A percentile compares a stretch with the other conserved stretches of the same genome.
phyloP scores from a whole-genome alignment of 2,888 invertebrate species.

The Athalia cordata region DNA sequence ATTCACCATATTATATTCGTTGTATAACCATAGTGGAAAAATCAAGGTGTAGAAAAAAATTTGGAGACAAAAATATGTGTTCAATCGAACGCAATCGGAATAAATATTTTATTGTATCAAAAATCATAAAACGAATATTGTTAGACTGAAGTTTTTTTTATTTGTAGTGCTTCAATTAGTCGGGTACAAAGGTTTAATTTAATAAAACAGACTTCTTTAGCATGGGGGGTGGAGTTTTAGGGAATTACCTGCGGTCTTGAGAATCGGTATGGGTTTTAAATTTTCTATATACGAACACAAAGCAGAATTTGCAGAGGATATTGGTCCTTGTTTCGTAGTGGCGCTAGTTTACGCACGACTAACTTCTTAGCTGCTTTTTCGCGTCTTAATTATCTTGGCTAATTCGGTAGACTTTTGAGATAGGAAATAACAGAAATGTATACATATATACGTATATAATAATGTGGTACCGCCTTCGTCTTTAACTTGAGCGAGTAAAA shows the following conservation, averaged over 20 bases:
- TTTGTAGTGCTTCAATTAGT: conserved; percentile 31
- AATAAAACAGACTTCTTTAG: conserved; percentile 34
- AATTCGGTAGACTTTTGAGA: conserved; percentile 58
- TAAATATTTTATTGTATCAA: no score
- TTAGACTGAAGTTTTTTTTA: no score
- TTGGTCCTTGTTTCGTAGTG: conserved; percentile 18
- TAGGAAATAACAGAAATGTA: conserved; percentile 54
- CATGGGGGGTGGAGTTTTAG: conserved; percentile 42
- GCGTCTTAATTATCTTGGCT: conserved; percentile 61
- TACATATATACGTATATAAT: no score
- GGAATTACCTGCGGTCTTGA: conserved; percentile 19
- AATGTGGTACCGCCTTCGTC: conserved; percentile 38
- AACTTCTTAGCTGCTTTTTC: conserved; percentile 48
- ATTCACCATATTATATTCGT: neutral
- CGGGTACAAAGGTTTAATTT: conserved; percentile 40
- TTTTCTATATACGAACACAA: neutral
- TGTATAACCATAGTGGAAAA: neutral
- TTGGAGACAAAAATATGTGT: neutral
- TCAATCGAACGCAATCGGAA: neutral
- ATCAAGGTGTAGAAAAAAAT: neutral
- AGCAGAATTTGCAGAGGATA: no score
- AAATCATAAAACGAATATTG: no score
- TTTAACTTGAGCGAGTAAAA: neutral
- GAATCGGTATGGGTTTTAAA: conserved; percentile 25
- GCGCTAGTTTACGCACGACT: conserved; percentile 52